Evolutionary conservation across 2,113 vertebrate species (phyloP).

Genomic region (Sprattus sprattus): DNA sequence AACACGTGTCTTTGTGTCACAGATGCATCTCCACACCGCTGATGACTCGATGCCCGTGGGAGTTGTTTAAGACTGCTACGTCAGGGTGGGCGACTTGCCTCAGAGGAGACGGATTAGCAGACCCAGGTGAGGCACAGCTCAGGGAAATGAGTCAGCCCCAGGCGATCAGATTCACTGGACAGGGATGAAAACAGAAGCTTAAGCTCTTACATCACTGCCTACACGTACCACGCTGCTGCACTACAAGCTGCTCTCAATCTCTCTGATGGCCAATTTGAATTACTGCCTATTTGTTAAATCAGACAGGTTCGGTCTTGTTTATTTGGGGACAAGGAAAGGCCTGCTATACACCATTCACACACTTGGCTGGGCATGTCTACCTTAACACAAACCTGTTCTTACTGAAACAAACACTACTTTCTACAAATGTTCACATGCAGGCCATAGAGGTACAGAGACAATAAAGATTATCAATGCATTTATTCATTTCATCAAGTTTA

Average conservation of each 20-base stretch:
- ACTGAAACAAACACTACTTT: background rate
- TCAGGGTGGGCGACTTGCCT: background rate
- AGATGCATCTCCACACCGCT: background rate
- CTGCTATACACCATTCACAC: background rate
- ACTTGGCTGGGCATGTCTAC: background rate
- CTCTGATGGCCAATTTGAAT: background rate
- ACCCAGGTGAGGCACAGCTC: slow-evolving; percentile 41
- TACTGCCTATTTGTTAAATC: slow-evolving; percentile 43
- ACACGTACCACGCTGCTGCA: slow-evolving; percentile 34
- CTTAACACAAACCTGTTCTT: background rate
- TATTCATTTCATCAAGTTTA: background rate
- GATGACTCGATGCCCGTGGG: background rate
- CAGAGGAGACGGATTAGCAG: slow-evolving; percentile 44
- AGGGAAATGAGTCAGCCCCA: slow-evolving; percentile 55
- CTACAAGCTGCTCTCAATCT: slow-evolving; percentile 34
- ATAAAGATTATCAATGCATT: background rate
- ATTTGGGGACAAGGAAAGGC: background rate
- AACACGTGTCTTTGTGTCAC: background rate
- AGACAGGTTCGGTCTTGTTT: background rate
- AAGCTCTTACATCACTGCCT: slow-evolving; percentile 62
- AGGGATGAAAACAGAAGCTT: slow-evolving; percentile 62
- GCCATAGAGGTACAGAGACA: background rate
- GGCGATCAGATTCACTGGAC: slow-evolving; percentile 54
- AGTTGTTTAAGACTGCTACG: background rate
- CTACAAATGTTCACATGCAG: background rate